Evolutionary conservation across 92 coral and sea anemone species (phyloP).

Genomic region (Phymanthus crucifer): DNA sequence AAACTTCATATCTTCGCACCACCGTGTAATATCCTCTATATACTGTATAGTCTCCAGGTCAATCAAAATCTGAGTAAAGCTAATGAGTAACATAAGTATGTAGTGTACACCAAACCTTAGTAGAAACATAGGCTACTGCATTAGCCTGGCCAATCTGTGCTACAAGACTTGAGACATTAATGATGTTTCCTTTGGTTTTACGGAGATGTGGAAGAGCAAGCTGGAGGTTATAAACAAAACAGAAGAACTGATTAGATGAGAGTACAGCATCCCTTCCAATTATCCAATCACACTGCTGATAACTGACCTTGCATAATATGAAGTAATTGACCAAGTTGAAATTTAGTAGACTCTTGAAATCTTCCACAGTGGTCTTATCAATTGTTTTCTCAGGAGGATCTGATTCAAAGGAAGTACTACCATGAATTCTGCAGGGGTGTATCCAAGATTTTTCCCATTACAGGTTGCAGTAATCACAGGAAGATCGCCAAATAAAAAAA

Average conservation of each 20-base stretch:
- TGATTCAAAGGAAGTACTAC: conserved; percentile 24
- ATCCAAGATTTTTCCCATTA: neutral
- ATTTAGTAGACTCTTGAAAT: conserved; percentile 65
- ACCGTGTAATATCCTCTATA: too few species aligned
- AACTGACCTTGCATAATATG: conserved; percentile 76
- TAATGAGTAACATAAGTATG: too few species aligned
- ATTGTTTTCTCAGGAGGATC: conserved; percentile 79
- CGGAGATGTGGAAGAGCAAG: conserved; percentile 82
- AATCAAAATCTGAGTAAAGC: too few species aligned
- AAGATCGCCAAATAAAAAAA: too few species aligned
- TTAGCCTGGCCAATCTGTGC: conserved; percentile 84
- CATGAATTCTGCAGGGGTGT: neutral
- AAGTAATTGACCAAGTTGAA: conserved; percentile 88
- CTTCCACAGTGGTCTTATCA: conserved; percentile 74
- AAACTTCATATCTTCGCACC: too few species aligned
- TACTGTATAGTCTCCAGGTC: too few species aligned
- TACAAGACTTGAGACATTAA: conserved; percentile 89
- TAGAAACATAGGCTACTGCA: conserved; percentile 85
- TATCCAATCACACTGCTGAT: too few species aligned
- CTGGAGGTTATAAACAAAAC: conserved; percentile 38
- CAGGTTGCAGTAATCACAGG: neutral
- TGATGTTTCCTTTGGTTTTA: conserved; percentile 85
- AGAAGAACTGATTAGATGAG: too few species aligned
- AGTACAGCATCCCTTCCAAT: too few species aligned
- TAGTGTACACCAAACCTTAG: conserved; percentile 78